Base-by-base conservation (phyloP, 2,113 vertebrate species). In the Scartelaos histophorus region DNA sequence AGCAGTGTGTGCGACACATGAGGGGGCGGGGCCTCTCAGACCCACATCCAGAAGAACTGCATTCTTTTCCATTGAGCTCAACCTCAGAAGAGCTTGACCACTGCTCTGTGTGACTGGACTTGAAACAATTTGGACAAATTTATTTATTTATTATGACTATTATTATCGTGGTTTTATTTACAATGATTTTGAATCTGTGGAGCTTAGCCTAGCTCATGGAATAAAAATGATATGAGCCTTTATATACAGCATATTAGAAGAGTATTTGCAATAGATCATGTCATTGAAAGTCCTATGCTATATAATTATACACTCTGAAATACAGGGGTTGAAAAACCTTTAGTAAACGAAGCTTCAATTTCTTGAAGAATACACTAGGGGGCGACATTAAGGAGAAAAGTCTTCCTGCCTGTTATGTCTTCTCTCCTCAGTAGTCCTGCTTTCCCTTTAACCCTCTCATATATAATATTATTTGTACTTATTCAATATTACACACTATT, bases 41-140 rank as follows among this genome's bases (percentile, higher is more conserved):
- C 57, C 60, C 58, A 76, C 60, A 57, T 62, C 74, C 57, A 66
- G 69, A 85, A 71, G 21, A 69, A 79, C 81, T 84, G 83, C 83
- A 91, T 91, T 86, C 87, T 89, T 91, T 84, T 90, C 85, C 84
- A 85, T 74, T 91, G 87, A 91, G 84, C 82, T 91, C 86, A 87
- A 13, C 75, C 81, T 88, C 83, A 67, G 58, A 57, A 78, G 82
- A 4, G 66, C 77, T 69, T 85, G 83, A 88, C 85, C 86, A 81
- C 71, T 77, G 75, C 69, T 64, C 71, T 69, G 76, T 75, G 5
- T 51, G 51, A 54, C 68, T 57, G 58, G 24, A 61, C 25, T 61
- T 61, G 1, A 12, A 34, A 46, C 46, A 45, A 60, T 58, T 13
- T 66, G 53, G 17, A n/a, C 13, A 15, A 19, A 5, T 45, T 10